Evolutionary conservation across 1,140 invertebrate genomes (phyloP), one percentile per base, ranked within the genome.

Genomic region (Pseudomyrmex cubaensis): DNA sequence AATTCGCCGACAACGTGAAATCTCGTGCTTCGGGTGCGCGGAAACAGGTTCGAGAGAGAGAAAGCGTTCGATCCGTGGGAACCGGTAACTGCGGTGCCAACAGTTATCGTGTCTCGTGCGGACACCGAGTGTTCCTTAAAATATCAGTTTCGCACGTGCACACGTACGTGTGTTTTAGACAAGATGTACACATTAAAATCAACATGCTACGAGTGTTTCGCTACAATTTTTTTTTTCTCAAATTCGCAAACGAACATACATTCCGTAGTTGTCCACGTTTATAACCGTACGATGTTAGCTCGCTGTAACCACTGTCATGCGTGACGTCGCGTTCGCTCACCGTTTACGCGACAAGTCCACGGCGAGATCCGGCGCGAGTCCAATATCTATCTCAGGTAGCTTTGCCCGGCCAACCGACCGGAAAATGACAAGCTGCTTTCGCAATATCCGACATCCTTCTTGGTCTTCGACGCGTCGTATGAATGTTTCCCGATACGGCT

Each of bases 21-120:
- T 67, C 61, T 17, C 69, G 70, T 57, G 64, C 70, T 56, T 62
- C 67, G 13, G 62, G 72, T 56, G 80, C 48, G 62, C 54, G 77
- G n/a, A 70, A 35, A 62, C 78, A 62, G 22, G 83, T 86, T 90
- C 62, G 86, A 80, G 78, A 74, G 91, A 92, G 91, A 92, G 91
- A 92, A 92, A 92, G 91, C 92, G 85, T 83, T 89, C 72, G 87
- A 90, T 90, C 35, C 92, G 92, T 92, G 91, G 87, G 90, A 92
- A 92, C 88, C 76, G 84, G 89, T 90, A 91, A 86, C 84, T 84
- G 88, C 64, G 76, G 80, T 87, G 85, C 63, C 12, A 75, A 44
- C 48, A 15, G 22, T 35, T 56, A 54, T 35, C n/a, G 8, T 54
- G 13, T 64, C 67, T 25, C 56, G 17, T 15, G 35, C 46, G 48